phyloP scores from a whole-genome alignment of 1,140 invertebrate species.

The Capitella teleta region DNA sequence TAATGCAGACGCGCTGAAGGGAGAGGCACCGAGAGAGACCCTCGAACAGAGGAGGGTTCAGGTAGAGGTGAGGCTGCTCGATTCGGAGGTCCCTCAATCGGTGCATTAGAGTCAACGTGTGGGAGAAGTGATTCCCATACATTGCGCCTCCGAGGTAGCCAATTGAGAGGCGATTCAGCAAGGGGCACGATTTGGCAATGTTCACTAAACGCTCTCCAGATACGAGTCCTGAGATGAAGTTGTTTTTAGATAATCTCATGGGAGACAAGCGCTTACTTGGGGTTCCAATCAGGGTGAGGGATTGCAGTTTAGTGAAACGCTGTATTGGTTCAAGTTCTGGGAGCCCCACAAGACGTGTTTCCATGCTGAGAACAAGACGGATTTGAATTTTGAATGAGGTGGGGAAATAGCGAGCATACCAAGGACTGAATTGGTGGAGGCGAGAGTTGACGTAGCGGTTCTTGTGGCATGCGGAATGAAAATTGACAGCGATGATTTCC shows the following conservation, averaged over 20 bases:
- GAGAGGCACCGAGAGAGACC: neutral
- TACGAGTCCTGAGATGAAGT: too few species aligned
- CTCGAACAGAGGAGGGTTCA: neutral
- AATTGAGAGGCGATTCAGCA: neutral
- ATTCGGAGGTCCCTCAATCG: neutral
- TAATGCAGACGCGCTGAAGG: constrained; percentile 3
- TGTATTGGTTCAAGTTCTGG: neutral
- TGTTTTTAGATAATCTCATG: too few species aligned
- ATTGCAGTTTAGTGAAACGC: neutral
- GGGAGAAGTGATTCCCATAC: neutral
- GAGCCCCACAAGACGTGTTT: constrained; percentile 6
- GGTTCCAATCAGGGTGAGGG: constrained; percentile 2
- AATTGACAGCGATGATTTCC: constrained; percentile 7
- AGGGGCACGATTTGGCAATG: neutral
- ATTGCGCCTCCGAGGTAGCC: neutral
- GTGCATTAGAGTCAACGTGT: neutral
- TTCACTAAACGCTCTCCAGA: neutral
- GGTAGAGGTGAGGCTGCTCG: constrained; percentile 4
- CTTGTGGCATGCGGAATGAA: constrained; percentile 7
- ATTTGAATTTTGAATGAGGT: neutral
- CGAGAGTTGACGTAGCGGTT: constrained; percentile 9
- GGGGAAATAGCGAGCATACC: neutral
- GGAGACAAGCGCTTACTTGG: too few species aligned
- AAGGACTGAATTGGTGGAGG: constrained; percentile 5
- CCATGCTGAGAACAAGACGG: constrained; percentile 7